These are phyloP conservation scores for Epirrhoe tristata DNA, from an alignment of 2,888 invertebrate genomes.

Conservation along the genomic window DNA sequence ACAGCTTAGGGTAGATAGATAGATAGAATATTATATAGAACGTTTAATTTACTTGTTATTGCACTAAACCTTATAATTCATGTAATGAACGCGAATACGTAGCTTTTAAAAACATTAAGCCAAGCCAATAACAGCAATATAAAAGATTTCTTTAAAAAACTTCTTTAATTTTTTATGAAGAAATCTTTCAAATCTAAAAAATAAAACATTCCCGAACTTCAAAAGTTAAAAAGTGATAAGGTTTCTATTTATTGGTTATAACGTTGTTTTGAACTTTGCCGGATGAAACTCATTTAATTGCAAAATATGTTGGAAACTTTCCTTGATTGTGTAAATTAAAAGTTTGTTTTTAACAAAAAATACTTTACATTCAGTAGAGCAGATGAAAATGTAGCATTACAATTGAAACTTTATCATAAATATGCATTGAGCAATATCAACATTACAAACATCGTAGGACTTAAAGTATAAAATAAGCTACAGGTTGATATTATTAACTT, in stretches of 20 bases:
- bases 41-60: no score
- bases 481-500: conserved; percentile 71
- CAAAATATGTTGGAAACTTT: conserved; percentile 3
- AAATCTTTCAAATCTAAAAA: conserved; percentile 4
- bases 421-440: neutral
- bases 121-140: neutral
- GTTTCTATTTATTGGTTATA: conserved; percentile 29
- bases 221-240: conserved; percentile 40
- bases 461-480: conserved; percentile 66
- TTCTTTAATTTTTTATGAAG: no score
- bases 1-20: no score
- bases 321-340: neutral
- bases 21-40: no score
- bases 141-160: conserved; percentile 5
- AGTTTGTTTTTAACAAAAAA: neutral
- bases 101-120: no score
- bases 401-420: neutral
- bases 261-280: conserved; percentile 8
- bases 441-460: conserved; percentile 51
- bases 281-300: conserved; percentile 7
- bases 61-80: no score
- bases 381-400: neutral
- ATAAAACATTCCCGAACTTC: conserved; percentile 31
- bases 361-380: neutral
- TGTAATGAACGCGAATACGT: no score